phyloP scores from a whole-genome alignment of 1,140 invertebrate species.

The Drosophila hydei region DNA sequence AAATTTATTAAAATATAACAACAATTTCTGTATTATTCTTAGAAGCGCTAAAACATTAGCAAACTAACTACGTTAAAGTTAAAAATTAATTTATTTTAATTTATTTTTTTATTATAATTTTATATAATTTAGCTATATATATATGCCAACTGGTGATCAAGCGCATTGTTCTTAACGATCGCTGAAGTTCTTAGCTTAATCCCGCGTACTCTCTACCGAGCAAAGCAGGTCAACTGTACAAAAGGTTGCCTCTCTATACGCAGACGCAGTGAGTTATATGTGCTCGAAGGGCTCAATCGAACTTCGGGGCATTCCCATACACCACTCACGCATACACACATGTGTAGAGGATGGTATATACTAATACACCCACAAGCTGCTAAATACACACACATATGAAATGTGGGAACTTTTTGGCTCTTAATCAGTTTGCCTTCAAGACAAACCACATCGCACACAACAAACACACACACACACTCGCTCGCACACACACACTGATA shows the following conservation, averaged over 20 bases:
- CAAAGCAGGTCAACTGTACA: conserved; percentile 17
- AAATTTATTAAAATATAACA: no score
- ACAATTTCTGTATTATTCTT: no score
- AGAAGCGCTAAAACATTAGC: no score
- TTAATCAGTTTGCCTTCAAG: conserved; percentile 54
- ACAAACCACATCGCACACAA: conserved; percentile 42
- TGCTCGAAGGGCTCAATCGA: conserved; percentile 62
- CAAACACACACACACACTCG: conserved; percentile 32
- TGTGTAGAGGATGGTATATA: conserved; percentile 7
- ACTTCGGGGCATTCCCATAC: conserved; percentile 68
- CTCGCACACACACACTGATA: conserved; percentile 52
- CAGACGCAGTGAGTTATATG: conserved; percentile 30
- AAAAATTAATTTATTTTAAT: no score
- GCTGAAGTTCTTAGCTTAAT: neutral
- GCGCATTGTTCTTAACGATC: no score
- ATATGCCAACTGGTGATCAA: neutral
- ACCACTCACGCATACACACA: conserved; percentile 25
- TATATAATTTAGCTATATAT: no score
- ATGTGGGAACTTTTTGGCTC: conserved; percentile 58
- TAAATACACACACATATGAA: conserved; percentile 40
- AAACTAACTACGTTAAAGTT: no score
- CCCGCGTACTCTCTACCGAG: neutral
- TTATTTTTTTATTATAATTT: no score
- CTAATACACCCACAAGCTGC: conserved; percentile 41
- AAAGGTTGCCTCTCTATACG: conserved; percentile 12